Percentiles rank a stretch among this genome's conserved stretches.
phyloP scores from a whole-genome alignment of 2,113 vertebrate species.

The Ardeotis arabs region DNA sequence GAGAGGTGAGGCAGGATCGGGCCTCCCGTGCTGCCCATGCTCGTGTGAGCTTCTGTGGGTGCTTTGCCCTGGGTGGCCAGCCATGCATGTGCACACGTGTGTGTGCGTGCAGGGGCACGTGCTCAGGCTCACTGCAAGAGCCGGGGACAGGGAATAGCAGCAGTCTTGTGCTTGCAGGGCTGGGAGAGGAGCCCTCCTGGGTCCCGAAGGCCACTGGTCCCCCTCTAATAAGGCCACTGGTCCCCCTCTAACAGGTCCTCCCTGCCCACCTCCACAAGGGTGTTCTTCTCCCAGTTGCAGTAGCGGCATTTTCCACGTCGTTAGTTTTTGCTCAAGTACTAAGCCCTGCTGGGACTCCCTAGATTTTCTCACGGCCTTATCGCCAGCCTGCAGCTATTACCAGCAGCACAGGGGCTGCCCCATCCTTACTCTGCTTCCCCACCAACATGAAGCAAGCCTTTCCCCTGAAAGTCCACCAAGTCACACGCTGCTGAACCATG shows the following conservation, averaged over 20 bases:
- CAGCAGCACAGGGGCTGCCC: background rate
- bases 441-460: background rate
- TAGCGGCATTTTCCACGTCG: background rate
- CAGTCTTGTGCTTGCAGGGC: too few relatives aligned
- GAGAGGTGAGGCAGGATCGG: background rate
- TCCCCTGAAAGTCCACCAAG: background rate
- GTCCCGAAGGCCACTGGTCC: background rate
- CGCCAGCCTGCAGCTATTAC: background rate
- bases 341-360: background rate
- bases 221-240: background rate
- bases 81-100: fast-evolving
- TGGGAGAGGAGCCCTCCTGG: background rate
- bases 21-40: fast-evolving
- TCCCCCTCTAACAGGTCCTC: background rate
- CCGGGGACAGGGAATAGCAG: background rate
- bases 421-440: background rate
- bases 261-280: background rate
- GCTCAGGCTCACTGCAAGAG: background rate
- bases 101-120: fast-evolving
- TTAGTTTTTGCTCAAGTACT: background rate
- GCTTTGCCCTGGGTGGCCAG: background rate
- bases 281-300: background rate
- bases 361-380: background rate
- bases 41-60: background rate
- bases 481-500: background rate